Evolutionary conservation across 2,888 invertebrate genomes (phyloP), one percentile per base, ranked within the genome.

Genomic region (Catocala fraxini): DNA sequence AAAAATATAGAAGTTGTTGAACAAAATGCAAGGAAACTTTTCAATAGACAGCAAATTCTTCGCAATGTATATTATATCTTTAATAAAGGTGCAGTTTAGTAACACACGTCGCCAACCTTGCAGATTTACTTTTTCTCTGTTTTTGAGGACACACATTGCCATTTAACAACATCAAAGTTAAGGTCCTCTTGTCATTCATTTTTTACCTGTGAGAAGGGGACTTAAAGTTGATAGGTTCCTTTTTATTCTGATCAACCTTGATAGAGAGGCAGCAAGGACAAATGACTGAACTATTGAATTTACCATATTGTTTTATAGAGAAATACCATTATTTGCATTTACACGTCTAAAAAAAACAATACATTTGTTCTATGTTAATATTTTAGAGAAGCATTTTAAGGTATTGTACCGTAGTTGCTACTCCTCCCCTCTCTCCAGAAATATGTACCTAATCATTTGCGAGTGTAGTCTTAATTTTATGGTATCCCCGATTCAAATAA

Each of bases 131-230:
- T 87, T 86, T 88, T 87, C 73, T 82, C 73, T 71, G 72, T 83
- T 88, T 88, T 86, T 88, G 83, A 86, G 85, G 86, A 86, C 88
- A 87, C 82, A 81, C 83, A 79, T 80, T 84, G 86, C 85, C 87
- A 88, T 87, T 89, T 88, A 88, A 83, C 82, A 76, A 83, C 85
- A 85, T 87, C 87, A 83, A 86, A 85, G 83, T 77, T 77, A 66
- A 78, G 81, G 80, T 79, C 79, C 79, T 75, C 74, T 73, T 81
- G 82, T 82, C 79, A 82, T 85, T 86, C 85, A 85, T 85, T 83
- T 77, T 79, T 82, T 77, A 75, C 70, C 73, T 73, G 71, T 64
- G 66, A 71, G 73, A 9, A 66, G 67, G 64, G 71, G 71, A 71
- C 70, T 72, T 61, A 63, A 72, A 65, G 68, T 61, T 64, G 65